Conservation (phyloP, 2,888 invertebrate genomes). For the Eupithecia pulchellata region DNA sequence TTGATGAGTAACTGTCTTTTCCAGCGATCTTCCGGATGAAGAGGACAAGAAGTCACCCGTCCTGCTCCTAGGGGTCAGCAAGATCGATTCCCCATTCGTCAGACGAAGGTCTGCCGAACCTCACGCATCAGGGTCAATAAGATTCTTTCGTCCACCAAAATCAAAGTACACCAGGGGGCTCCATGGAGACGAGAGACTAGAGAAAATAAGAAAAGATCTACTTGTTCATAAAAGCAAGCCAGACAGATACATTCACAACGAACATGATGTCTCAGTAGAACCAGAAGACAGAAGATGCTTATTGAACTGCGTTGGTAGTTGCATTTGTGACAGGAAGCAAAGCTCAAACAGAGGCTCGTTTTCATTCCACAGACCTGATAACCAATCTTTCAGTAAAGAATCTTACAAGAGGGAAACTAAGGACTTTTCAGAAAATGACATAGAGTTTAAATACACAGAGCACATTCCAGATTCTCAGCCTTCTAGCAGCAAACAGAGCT, state of each 20-base stretch:
- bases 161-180: conserved; percentile 79
- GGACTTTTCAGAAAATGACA: conserved; percentile 77
- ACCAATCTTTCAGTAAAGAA: conserved; percentile 68
- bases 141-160: conserved; percentile 77
- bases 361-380: conserved; percentile 76
- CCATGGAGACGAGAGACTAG: conserved; percentile 77
- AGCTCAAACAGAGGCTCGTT: conserved; percentile 76
- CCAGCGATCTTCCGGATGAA: conserved; percentile 87
- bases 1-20: conserved; percentile 51
- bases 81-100: conserved; percentile 80
- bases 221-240: conserved; percentile 75
- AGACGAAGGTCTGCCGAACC: conserved; percentile 74
- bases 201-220: conserved; percentile 79
- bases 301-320: conserved; percentile 73
- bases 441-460: conserved; percentile 81
- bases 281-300: conserved; percentile 67
- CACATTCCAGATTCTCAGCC: conserved; percentile 77
- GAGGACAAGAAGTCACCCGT: conserved; percentile 86
- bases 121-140: conserved; percentile 72
- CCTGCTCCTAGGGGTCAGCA: conserved; percentile 86
- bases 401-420: conserved; percentile 61
- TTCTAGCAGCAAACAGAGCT: conserved; percentile 76
- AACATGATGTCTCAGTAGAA: conserved; percentile 69
- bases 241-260: conserved; percentile 77
- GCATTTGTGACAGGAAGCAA: conserved; percentile 74